Conservation (phyloP, 2,113 vertebrate species). For the Aphyosemion australe region DNA sequence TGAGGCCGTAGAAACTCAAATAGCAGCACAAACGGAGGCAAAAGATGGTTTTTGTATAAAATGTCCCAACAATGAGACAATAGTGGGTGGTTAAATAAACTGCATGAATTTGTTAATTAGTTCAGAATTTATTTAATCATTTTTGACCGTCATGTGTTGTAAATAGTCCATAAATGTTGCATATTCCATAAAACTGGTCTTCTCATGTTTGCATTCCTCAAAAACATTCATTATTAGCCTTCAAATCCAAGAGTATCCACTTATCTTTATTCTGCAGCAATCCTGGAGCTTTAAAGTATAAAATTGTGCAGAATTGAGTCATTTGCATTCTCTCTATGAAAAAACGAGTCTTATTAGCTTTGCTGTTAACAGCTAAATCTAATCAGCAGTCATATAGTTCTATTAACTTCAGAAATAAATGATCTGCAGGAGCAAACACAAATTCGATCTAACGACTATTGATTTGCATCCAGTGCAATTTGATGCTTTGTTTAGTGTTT, state of each 20-base stretch:
- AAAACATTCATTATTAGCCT: too few relatives aligned
- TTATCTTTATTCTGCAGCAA: neutral
- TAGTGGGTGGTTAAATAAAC: too few relatives aligned
- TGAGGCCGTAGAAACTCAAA: too few relatives aligned
- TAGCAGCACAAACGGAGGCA: too few relatives aligned
- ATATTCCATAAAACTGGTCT: too few relatives aligned
- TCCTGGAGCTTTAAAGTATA: neutral
- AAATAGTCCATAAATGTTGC: too few relatives aligned
- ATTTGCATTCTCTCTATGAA: neutral
- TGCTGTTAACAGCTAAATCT: neutral
- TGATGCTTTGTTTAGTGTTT: slow-evolving; percentile 4
- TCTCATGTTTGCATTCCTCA: too few relatives aligned
- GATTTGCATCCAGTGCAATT: slow-evolving; percentile 6
- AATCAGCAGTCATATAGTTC: neutral
- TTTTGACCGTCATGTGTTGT: too few relatives aligned
- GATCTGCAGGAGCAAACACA: neutral
- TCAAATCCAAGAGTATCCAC: neutral
- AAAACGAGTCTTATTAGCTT: neutral
- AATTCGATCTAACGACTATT: neutral
- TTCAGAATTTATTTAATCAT: too few relatives aligned
- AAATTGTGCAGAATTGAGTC: neutral
- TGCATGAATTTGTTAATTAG: too few relatives aligned
- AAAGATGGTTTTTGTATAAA: too few relatives aligned
- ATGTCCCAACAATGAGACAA: too few relatives aligned
- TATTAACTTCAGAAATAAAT: neutral